Evolutionary conservation across 1,140 invertebrate genomes (phyloP), one percentile per base, ranked within the genome.

Genomic region (Aricia agestis): DNA sequence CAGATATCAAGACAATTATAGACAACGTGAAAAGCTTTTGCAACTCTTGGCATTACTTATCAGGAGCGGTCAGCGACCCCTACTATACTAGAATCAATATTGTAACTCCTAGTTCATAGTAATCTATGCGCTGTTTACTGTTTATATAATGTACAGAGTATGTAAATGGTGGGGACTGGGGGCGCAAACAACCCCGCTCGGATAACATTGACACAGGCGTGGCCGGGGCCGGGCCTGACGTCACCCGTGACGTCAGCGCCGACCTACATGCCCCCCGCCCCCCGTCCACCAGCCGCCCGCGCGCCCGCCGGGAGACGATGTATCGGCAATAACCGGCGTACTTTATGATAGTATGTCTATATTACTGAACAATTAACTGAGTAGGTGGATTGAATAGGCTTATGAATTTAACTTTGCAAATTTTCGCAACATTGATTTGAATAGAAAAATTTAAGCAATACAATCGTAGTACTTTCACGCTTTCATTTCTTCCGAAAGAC

Each of bases 171-270:
- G 45, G 9, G 42, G 9, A 7, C 6, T 2, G 9, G 45, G 11
- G 45, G 45, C 45, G 45, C 45, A 52, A 52, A 52, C 45, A 52
- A 52, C 45, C 45, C 45, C 59, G 18, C 19, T 11, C 59, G 10
- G 59, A 63, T 63, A 63, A 63, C 17, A 19, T 63, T 63, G 59
- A 63, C 19, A 63, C 67, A 74, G 80, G 83, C 82, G 83, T 82
- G 84, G 80, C 72, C 65, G 76, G 77, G 75, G 82, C 72, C 78
- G 77, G 78, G 80, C 78, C 75, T 82, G 78, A 83, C 83, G 81
- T 85, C 80, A 83, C 66, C 66, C 32, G 73, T 83, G 80, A 83
- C 81, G 81, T 83, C 77, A 80, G 59, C 67, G 73, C 66, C 76
- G 76, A 73, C 76, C 76, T 75, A 78, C 67, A 74, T 74, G 71